phyloP scores from a whole-genome alignment of 2,797 vertebrate genomes.

The Leptatherina wallacei region DNA sequence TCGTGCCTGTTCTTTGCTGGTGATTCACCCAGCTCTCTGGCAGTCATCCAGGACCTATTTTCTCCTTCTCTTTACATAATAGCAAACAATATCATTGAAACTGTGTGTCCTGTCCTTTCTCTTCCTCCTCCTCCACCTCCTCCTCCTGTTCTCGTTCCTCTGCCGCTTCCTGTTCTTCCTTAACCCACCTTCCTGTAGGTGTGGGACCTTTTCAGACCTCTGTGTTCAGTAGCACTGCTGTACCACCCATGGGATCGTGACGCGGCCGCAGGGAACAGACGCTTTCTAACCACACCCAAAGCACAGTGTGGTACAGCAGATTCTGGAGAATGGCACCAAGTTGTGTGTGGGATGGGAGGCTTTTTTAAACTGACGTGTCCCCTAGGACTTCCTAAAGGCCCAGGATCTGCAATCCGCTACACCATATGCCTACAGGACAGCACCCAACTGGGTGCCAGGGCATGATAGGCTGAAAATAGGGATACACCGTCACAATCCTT shows the following conservation, averaged over 20 bases:
- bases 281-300: slow-evolving; percentile 60
- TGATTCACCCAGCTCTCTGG: slow-evolving; percentile 82
- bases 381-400: slow-evolving; percentile 58
- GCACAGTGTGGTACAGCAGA: slow-evolving; percentile 31
- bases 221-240: slow-evolving; percentile 40
- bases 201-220: slow-evolving; percentile 45
- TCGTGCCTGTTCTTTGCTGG: slow-evolving; percentile 71
- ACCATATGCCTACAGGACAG: slow-evolving; percentile 82
- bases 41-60: slow-evolving; percentile 82
- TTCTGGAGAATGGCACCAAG: slow-evolving; percentile 31
- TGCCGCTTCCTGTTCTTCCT: slow-evolving; percentile 58
- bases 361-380: slow-evolving; percentile 57
- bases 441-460: slow-evolving; percentile 73
- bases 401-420: slow-evolving; percentile 67
- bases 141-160: slow-evolving; percentile 45
- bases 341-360: slow-evolving; percentile 50
- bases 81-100: slow-evolving; percentile 69
- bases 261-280: slow-evolving; percentile 49
- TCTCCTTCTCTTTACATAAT: slow-evolving; percentile 86
- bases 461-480: slow-evolving; percentile 76
- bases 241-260: slow-evolving; percentile 36
- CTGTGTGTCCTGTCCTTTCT: slow-evolving; percentile 69
- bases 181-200: slow-evolving; percentile 49
- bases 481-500: slow-evolving; percentile 59
- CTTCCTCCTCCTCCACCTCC: slow-evolving; percentile 53